phyloP scores from a whole-genome alignment of 1,140 invertebrate genomes.

The Musca domestica region DNA sequence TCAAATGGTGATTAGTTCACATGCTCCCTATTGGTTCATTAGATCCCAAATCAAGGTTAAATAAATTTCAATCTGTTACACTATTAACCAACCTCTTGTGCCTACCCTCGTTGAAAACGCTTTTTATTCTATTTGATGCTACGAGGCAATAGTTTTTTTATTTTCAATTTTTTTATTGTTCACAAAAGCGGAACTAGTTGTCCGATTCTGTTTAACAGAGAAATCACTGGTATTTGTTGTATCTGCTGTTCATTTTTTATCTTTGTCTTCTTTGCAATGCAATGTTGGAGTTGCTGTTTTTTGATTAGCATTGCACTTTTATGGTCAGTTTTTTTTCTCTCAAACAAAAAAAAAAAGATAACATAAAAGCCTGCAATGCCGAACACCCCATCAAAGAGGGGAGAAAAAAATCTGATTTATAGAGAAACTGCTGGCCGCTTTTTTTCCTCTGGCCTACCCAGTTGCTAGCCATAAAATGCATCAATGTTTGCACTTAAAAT shows the following conservation, averaged over 20 bases:
- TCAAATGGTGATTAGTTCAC: too few relatives aligned
- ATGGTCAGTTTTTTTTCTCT: slow-evolving; percentile 3
- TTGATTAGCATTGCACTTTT: slow-evolving; percentile 5
- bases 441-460: too few relatives aligned
- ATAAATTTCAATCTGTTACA: too few relatives aligned
- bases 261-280: too few relatives aligned
- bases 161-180: background rate
- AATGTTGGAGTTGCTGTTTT: background rate
- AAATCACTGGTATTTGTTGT: background rate
- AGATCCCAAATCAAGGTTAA: too few relatives aligned
- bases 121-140: too few relatives aligned
- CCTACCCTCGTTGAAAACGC: too few relatives aligned
- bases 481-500: slow-evolving; percentile 9
- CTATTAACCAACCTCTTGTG: too few relatives aligned
- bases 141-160: too few relatives aligned
- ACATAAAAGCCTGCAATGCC: background rate
- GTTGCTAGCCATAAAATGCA: background rate
- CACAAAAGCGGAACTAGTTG: slow-evolving; percentile 13
- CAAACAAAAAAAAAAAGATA: background rate
- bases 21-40: too few relatives aligned
- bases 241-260: too few relatives aligned
- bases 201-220: background rate
- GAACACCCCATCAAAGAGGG: background rate
- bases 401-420: background rate
- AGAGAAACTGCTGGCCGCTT: background rate